phyloP scores from a whole-genome alignment of 1,140 invertebrate genomes.

The Plutomurus gul region DNA sequence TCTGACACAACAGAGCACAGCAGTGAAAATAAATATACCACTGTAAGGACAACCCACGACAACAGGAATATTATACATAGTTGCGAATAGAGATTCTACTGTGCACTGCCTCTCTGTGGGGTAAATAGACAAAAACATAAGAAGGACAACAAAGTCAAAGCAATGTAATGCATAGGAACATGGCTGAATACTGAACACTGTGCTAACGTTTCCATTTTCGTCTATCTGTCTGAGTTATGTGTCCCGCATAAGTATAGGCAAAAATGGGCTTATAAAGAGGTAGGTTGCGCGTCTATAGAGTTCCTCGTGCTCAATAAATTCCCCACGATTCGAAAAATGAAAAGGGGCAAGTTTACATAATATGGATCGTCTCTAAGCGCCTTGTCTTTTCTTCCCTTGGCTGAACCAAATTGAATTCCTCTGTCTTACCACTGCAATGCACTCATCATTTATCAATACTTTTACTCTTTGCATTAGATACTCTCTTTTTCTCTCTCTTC shows the following conservation, averaged over 20 bases:
- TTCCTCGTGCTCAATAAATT: conserved; percentile 1
- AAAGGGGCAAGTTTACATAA: conserved; percentile 27
- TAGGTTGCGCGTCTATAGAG: conserved; percentile 19
- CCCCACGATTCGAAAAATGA: conserved; percentile 11
- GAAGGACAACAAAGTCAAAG: too few relatives aligned
- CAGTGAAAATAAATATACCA: too few relatives aligned
- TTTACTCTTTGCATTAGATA: background rate
- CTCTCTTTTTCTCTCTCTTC: background rate
- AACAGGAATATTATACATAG: too few relatives aligned
- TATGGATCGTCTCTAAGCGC: background rate
- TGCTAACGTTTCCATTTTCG: background rate
- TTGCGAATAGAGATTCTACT: too few relatives aligned
- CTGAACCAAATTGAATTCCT: conserved; percentile 16
- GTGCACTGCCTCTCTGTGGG: too few relatives aligned
- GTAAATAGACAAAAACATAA: too few relatives aligned
- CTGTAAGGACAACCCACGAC: too few relatives aligned
- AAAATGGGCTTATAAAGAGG: background rate
- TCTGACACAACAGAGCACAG: too few relatives aligned
- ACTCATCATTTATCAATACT: conserved; percentile 25
- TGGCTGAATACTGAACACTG: background rate
- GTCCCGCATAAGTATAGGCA: background rate
- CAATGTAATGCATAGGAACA: too few relatives aligned
- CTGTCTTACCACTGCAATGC: conserved; percentile 14
- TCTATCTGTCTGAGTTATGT: background rate
- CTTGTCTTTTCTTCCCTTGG: background rate